Base-by-base conservation (phyloP, 2,113 vertebrate genomes). In the Pygathrix nemaeus region DNA sequence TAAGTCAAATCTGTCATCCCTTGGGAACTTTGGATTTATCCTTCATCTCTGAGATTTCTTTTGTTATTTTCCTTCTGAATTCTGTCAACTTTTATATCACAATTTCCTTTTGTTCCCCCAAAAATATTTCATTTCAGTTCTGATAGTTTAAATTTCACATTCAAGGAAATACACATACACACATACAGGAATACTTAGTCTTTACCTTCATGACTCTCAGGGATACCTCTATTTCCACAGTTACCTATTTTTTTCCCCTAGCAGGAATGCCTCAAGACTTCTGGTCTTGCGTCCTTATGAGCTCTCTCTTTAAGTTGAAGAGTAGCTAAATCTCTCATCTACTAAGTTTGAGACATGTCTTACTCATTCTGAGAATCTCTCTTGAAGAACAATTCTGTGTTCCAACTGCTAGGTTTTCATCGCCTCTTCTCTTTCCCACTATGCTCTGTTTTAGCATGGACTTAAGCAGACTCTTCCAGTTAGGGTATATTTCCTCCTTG, bases 401-500 rank as follows among this genome's bases (percentile, higher is more conserved):
- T 88, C 43, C 27, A 59, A 4, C 1, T 50, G 13, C 25, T 81
- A 50, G 50, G 4, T 0, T 7, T 10, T 66, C 6, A 30, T 61
- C 12, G 3, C 12, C 16, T 70, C 50, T 43, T 35, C 27, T 48
- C 78, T 68, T 38, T 0, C 35, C 43, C 2, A 2, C 52, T 8
- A 13, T 25, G 17, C 6, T 66, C 20, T 32, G 3, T 72, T 57
- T 55, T 84, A 17, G 8, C 16, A 55, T 23, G 40, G 16, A 88
- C 20, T 57, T 21, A 6, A 75, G 13, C 6, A 84, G 32, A 48
- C 6, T n/a, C 0, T 94, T 14, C 7, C 64, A 6, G 1, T 16
- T 48, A 50, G 35, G 8, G 1, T 57, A 9, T 25, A 81, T 78
- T 21, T 8, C 18, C 2, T 8, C 1, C 2, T n/a, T 16, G 0